Evolutionary conservation across 2,888 invertebrate genomes (phyloP), one percentile per base, ranked within the genome.

Genomic region (Philonicus albiceps): DNA sequence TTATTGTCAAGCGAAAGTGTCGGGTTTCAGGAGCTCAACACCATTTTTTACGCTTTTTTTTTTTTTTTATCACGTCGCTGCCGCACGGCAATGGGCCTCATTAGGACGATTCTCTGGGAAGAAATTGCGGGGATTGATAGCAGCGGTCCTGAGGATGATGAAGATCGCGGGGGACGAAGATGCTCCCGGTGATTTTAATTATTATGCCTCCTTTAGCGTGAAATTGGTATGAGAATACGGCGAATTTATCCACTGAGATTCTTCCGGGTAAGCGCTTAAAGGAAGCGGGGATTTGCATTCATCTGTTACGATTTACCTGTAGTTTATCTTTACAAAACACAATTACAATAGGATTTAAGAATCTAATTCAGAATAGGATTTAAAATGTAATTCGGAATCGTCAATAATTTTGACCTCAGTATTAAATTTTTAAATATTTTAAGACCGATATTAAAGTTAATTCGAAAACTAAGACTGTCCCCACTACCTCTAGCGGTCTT

Each of bases 1-100:
- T 80, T 53, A 80, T 80, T 80, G 80, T 80, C 80, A 80, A 49
- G 49, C 31, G 49, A 80, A 80, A 80, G 80, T 80, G 53, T 80
- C 80, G 43, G 22, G 30, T 80, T 80, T 80, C 80, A 80, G 19
- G 30, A 49, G 49, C 16, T 53, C 53, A 74, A 74, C 37, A 74
- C 34, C 5, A 74, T 64, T 64, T 64, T 64, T 53, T 53, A 19
- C 19, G 53, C 53, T n/a, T 53, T n/a, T n/a, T n/a, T n/a, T n/a
- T 16, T 43, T 43, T 53, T 16, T 64, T 64, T 22, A 49, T 19
- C 49, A 6, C 49, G 49, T 64, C 27, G 27, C 55, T 55, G 19
- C 16, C 53, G 19, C 64, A 11, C 64, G 27, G 64, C 64, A 64
- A 64, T 64, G 64, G 64, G 64, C 64, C 27, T 64, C 64, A 64